A percentile compares a stretch with the other conserved stretches of the same genome.
phyloP scores from a whole-genome alignment of 2,888 invertebrate species.

The Ophioninae sp. region DNA sequence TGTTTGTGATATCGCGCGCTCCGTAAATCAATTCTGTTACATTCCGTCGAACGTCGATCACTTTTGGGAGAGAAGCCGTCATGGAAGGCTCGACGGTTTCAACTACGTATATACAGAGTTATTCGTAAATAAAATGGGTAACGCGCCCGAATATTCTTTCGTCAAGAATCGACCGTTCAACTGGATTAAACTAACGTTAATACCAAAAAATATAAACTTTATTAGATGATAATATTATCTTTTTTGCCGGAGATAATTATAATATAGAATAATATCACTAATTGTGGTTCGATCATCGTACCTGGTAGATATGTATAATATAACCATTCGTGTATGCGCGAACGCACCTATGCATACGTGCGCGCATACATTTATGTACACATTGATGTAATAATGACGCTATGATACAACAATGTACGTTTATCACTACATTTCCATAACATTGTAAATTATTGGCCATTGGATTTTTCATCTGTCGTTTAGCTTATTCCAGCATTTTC shows the following conservation, averaged over 20 bases:
- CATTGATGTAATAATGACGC: slow-evolving; percentile 67
- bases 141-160: slow-evolving; percentile 1
- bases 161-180: slow-evolving; percentile 38
- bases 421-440: slow-evolving; percentile 70
- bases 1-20: not conserved
- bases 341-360: slow-evolving; percentile 61
- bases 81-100: slow-evolving; percentile 46
- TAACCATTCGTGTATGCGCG: slow-evolving; percentile 47
- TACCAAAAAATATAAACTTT: slow-evolving; percentile 80
- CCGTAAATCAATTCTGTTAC: not conserved
- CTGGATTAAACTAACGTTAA: slow-evolving; percentile 64
- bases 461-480: slow-evolving; percentile 65
- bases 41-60: slow-evolving; percentile 3
- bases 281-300: slow-evolving; percentile 71
- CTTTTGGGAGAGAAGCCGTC: slow-evolving; percentile 1
- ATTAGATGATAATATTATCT: slow-evolving; percentile 71
- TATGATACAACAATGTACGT: slow-evolving; percentile 75
- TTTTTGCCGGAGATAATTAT: slow-evolving; percentile 67
- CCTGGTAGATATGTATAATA: slow-evolving; percentile 75
- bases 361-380: slow-evolving; percentile 52
- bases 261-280: slow-evolving; percentile 77
- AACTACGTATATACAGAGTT: slow-evolving; percentile 6
- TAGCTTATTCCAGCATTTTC: slow-evolving; percentile 33
- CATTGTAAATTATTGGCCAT: slow-evolving; percentile 70
- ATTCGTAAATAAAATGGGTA: slow-evolving; percentile 6